Evolutionary conservation across 2,888 invertebrate species (phyloP).

Genomic region (Leptopilina myrica): DNA sequence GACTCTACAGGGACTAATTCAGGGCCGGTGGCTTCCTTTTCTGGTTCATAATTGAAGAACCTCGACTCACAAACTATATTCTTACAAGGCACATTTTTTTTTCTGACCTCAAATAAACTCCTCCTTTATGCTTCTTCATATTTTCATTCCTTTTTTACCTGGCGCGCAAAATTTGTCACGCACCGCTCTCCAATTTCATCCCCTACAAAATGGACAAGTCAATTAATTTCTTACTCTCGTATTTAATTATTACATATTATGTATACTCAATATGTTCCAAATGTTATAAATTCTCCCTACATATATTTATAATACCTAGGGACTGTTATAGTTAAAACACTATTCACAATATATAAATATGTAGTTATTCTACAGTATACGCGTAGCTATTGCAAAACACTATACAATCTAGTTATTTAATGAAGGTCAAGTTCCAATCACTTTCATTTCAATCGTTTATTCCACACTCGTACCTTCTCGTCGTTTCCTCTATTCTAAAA

Average conservation of each 20-base stretch:
- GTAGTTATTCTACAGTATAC: not conserved
- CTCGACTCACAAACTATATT: slow-evolving; percentile 11
- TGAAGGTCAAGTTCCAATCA: slow-evolving; percentile 41
- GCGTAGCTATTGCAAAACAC: slow-evolving; percentile 35
- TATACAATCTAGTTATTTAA: slow-evolving; percentile 37
- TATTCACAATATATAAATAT: too few species aligned
- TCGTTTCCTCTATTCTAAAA: slow-evolving; percentile 28
- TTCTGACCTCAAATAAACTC: slow-evolving; percentile 21
- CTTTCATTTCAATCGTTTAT: slow-evolving; percentile 37
- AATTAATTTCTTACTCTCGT: too few species aligned
- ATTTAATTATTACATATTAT: too few species aligned
- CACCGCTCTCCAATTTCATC: too few species aligned
- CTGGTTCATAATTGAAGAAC: slow-evolving; percentile 36
- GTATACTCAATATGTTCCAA: too few species aligned
- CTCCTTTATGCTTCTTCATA: not conserved
- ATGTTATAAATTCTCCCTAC: too few species aligned
- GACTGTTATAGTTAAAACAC: too few species aligned
- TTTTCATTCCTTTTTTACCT: not conserved
- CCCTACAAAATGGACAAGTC: too few species aligned
- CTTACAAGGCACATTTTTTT: slow-evolving; percentile 13
- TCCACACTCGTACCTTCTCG: slow-evolving; percentile 19
- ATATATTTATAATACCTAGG: too few species aligned
- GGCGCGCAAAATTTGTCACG: not conserved
- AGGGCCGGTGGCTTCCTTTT: slow-evolving; percentile 31
- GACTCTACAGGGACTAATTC: slow-evolving; percentile 34